Evolutionary conservation across 2,888 invertebrate genomes (phyloP), one percentile per base, ranked within the genome.

Genomic region (Andrena chrysosceles): DNA sequence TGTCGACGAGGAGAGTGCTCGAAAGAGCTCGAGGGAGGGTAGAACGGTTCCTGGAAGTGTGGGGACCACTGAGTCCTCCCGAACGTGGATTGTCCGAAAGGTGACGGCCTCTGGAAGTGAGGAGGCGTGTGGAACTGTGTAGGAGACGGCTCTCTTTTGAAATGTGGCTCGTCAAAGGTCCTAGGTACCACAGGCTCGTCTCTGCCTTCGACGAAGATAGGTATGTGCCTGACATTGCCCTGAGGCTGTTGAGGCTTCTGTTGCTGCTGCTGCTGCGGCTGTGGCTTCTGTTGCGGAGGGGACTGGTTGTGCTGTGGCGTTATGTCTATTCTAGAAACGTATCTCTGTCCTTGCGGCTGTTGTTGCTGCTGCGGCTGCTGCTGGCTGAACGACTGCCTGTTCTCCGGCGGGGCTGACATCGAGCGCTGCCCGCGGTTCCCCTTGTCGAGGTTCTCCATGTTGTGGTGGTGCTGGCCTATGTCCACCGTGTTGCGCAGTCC

Each of bases 161-260:
- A 78, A 23, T 69, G 87, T n/a, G 91, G 90, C 16, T 91, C 95
- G 68, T 95, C 95, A n/a, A 93, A 93, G 80, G 95, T 95, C 91
- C 95, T 96, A 83, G 97, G 96, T 75, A 97, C 95, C 20, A 97
- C 96, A 0, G 97, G 97, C 91, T 97, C 96, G 89, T 97, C 97
- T 71, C 98, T 95, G 7, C 98, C 98, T 94, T 98, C 98, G 0
- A 98, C 97, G 91, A 97, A 97, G 85, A 98, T 98, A 29, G 98
- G 98, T 94, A 98, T 98, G 91, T 97, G 97, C 83, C 98, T 95
- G 66, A 97, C 96, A 89, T 96, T 96, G 60, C 95, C 94, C 66
- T 83, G 87, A 48, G 83, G 86, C 33, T 86, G 86, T 4, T 35
- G 31, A 31, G 31, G 31, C 31, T 31, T 31, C 6, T 31, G 31